A percentile compares a stretch with the other conserved stretches of the same genome.
Evolutionary conservation across 2,888 invertebrate species (phyloP).

Genomic region (Euplexia lucipara): DNA sequence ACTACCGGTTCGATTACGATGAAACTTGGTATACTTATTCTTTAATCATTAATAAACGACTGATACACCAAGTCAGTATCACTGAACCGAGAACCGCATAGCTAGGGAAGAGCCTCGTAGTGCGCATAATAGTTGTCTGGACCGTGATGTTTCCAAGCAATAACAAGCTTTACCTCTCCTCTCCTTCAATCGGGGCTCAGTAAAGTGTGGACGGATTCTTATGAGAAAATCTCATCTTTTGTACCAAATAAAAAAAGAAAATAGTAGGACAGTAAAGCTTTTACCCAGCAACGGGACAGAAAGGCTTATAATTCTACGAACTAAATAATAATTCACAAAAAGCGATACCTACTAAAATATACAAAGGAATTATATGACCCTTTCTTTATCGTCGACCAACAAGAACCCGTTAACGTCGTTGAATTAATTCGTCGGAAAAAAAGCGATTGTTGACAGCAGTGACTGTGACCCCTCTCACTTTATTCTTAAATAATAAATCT

Average conservation of each 20-base stretch:
- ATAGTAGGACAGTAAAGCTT: too few species aligned
- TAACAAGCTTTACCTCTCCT: too few species aligned
- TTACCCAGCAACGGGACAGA: neutral
- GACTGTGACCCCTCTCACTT: constrained; percentile 69
- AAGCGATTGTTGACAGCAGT: constrained; percentile 70
- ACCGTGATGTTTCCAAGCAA: too few species aligned
- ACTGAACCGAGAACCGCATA: too few species aligned
- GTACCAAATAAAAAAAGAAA: neutral
- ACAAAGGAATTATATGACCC: constrained; percentile 33
- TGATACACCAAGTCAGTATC: too few species aligned
- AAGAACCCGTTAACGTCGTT: constrained; percentile 58
- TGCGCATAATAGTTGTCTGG: too few species aligned
- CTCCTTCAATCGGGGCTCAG: too few species aligned
- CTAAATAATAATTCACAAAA: constrained; percentile 17
- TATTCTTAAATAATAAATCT: constrained; percentile 70
- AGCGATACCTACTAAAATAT: neutral
- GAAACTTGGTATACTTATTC: too few species aligned
- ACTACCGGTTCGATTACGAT: too few species aligned
- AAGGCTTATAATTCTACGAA: constrained; percentile 10
- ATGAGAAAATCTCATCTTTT: neutral
- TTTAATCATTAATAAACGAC: too few species aligned
- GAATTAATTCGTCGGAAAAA: constrained; percentile 68
- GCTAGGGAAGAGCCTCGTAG: too few species aligned
- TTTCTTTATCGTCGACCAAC: constrained; percentile 28
- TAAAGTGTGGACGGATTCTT: too few species aligned